Conservation (phyloP, 1,140 invertebrate species). For the Chrysomallon squamiferum region DNA sequence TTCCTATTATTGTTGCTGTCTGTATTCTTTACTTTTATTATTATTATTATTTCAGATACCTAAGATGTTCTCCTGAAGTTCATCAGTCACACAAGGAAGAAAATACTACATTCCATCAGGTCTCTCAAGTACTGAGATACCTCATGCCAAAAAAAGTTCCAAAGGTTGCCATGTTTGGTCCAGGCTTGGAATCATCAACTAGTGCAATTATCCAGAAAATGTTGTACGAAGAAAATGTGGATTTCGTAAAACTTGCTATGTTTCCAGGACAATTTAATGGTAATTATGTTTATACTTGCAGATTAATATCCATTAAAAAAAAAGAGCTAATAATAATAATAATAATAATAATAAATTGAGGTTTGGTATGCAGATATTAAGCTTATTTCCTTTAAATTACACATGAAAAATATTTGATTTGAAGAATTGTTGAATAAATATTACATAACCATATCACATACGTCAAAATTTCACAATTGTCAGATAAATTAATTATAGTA, state of each 20-base stretch:
- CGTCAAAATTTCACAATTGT: too few species aligned
- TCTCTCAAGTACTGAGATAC: constrained; percentile 44
- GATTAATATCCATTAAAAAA: too few species aligned
- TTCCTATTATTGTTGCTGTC: neutral
- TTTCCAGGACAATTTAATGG: constrained; percentile 57
- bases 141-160: constrained; percentile 55
- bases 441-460: too few species aligned
- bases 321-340: neutral
- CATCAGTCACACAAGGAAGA: constrained; percentile 35
- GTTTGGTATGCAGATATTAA: neutral
- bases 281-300: too few species aligned
- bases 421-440: too few species aligned
- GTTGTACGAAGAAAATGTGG: constrained; percentile 38
- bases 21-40: neutral
- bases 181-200: constrained; percentile 53
- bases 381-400: too few species aligned
- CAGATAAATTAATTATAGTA: too few species aligned
- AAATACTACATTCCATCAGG: constrained; percentile 42
- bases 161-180: constrained; percentile 57
- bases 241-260: constrained; percentile 42
- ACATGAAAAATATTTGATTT: too few species aligned
- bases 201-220: constrained; percentile 48
- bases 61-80: constrained; percentile 50
- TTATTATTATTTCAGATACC: constrained; percentile 39
- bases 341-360: neutral